Base-by-base conservation (phyloP, 2,797 vertebrate species). In the Paratrypauchen microcephalus region DNA sequence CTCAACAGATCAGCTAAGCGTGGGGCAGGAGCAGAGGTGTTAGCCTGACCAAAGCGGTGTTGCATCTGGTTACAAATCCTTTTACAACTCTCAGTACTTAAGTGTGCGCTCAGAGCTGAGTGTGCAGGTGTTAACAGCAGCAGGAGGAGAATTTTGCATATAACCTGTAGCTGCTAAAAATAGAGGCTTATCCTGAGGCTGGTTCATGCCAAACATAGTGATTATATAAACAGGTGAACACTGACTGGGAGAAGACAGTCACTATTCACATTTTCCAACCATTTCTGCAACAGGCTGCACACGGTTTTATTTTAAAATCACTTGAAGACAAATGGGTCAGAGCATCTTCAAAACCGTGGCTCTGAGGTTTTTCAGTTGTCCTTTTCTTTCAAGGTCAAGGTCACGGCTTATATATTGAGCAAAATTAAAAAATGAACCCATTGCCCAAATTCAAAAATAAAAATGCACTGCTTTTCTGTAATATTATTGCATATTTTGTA, bases 41-140 rank as follows among this genome's bases (percentile, higher is more conserved):
- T 60, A 36, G 48, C 68, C 54, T 55, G 65, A 69, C 64, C 15
- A 7, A 73, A 70, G 63, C 70, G 65, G 36, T 0, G 1, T 68
- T 66, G 73, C 59, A 21, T 55, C 36, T 64, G 15, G 6, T 61
- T 76, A 73, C 30, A 67, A 73, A 66, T 82, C 71, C 24, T 73
- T 79, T 72, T 65, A 52, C 32, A 70, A 61, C 21, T n/a, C 26
- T 71, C 19, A 64, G 26, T 65, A 41, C 32, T 30, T 59, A 45
- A n/a, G 57, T 30, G 55, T 55, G 19, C 32, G 60, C 32, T 48
- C 19, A 75, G 26, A 26, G 71, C 58, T 76, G 11, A 74, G 64
- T 68, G 52, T 73, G 74, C 61, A 70, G 61, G 36, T 47, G 18
- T 65, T 50, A 52, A 59, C 32, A 60, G 21, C 36, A 6, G 26